Base-by-base conservation (phyloP, 2,113 vertebrate species). In the Perca flavescens region DNA sequence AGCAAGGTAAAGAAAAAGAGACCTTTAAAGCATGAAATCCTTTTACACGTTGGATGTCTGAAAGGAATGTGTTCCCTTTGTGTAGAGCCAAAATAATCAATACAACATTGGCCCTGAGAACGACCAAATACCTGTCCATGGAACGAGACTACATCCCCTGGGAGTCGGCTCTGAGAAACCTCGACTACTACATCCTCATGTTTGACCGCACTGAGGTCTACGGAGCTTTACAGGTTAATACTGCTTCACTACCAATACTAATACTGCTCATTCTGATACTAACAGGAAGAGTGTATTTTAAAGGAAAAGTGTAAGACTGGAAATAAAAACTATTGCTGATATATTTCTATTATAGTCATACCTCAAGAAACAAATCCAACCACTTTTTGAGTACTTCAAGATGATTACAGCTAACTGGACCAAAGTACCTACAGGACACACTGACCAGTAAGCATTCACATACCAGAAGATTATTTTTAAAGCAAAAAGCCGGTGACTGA, bases 121-220 rank as follows among this genome's bases (percentile, higher is more conserved):
- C 96, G 9, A 99, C 97, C 0, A 91, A 58, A 74, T 99, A 97
- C 92, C 92, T 99, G 89, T 6, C 0, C 0, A 0, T 0, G 0
- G 98, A 99, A 88, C 92, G 0, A 0, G 94, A 89, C 1, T 99
- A 97, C 92, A 94, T 99, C 81, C 98, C 98, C 34, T 99, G 98
- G 98, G 13, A 95, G 66, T 95, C 97, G 0, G 97, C 97, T 0
- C 87, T 99, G 46, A 92, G 21, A 76, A 97, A 95, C 89, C 94
- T 99, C 6, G 61, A 77, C 22, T 98, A 97, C 94, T 96, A 96
- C 88, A 87, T 91, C 86, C 94, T 96, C 82, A 98, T 99, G 97
- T 97, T 99, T 0, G 97, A 99, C 75, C 96, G 97, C 86, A 95
- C 94, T 0, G 96, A 96, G 25, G 96, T 97, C 61, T 97, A 97